Conservation (phyloP, 37 sponge, comb jelly and placozoan species). For the Axinella damicornis region DNA sequence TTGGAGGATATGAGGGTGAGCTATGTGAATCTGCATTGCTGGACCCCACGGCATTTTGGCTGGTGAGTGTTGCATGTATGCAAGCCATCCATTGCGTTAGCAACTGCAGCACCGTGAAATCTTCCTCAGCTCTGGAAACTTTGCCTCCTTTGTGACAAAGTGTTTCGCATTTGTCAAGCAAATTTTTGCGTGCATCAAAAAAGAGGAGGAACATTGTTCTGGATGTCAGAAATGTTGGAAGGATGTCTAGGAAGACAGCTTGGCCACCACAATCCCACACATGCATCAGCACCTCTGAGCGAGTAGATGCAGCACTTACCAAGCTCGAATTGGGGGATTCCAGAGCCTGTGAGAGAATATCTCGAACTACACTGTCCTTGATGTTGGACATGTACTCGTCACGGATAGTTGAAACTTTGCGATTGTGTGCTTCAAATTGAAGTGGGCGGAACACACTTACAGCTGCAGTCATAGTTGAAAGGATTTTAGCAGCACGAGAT, state of each 20-base stretch:
- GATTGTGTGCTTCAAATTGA: background rate
- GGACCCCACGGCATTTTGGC: background rate
- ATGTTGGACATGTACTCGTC: too few species aligned
- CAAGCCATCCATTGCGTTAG: slow-evolving; percentile 48
- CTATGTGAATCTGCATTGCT: too few species aligned
- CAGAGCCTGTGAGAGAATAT: background rate
- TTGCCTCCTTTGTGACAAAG: slow-evolving; percentile 19
- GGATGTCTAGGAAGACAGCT: slow-evolving; percentile 44
- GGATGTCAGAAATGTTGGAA: slow-evolving; percentile 60
- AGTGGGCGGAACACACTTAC: too few species aligned
- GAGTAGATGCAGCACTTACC: background rate
- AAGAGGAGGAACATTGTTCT: slow-evolving; percentile 52
- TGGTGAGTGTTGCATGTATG: slow-evolving; percentile 32
- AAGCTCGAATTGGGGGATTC: background rate
- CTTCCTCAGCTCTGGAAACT: too few species aligned
- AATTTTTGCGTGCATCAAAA: slow-evolving; percentile 51
- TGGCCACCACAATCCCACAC: slow-evolving; percentile 85
- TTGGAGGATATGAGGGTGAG: too few species aligned
- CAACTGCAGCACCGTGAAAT: slow-evolving; percentile 20
- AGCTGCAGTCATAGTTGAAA: too few species aligned
- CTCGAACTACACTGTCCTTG: background rate
- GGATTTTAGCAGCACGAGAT: too few species aligned
- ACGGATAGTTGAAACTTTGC: background rate
- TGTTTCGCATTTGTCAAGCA: slow-evolving; percentile 2
- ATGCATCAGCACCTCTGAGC: too few species aligned